Base-by-base conservation (phyloP, 2,888 invertebrate species). In the Lobophora halterata region DNA sequence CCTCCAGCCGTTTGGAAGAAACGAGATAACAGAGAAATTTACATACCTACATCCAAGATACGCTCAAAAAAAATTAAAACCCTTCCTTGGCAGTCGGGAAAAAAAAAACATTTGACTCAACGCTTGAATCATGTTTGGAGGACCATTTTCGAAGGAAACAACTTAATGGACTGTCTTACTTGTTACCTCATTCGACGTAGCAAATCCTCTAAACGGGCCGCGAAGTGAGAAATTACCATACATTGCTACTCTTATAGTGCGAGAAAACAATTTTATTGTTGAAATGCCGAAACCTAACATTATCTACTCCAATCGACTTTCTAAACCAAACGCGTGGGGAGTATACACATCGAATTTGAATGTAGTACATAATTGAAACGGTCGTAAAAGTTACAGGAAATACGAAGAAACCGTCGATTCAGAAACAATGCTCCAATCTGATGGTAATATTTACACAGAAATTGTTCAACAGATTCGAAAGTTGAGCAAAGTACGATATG, bases 221-320 rank as follows among this genome's bases (percentile, higher is more conserved):
- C 6, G 5, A 74, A 62, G 65, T 65, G 65, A 59, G 34, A 65
- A 65, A 62, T 55, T 48, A 46, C 48, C 39, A 37, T 27, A 44
- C 58, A 68, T 67, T 62, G 61, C 66, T 65, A 69, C 69, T 71
- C 58, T 63, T 67, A 74, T 73, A 75, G 71, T 73, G 55, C 31
- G 11, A 33, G 45, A 65, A 64, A 70, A 76, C 70, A 70, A 76
- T 71, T n/a, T n/a, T n/a, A 39, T 48, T 45, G 53, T 14, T 7
- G 46, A 43, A 47, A 46, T 46, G 53, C 58, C 63, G 54, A 69
- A 67, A 69, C 59, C 58, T 52, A 53, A 50, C 47, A 63, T 65
- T 70, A 73, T 68, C 63, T 33, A 49, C 51, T 39, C 50, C 53
- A 58, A 67, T 61, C 52, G 48, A 68, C 72, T 70, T 71, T 75